These are phyloP conservation scores for Drosophila sturtevanti DNA, from an alignment of 1,140 invertebrate species.

Conservation along the genomic window DNA sequence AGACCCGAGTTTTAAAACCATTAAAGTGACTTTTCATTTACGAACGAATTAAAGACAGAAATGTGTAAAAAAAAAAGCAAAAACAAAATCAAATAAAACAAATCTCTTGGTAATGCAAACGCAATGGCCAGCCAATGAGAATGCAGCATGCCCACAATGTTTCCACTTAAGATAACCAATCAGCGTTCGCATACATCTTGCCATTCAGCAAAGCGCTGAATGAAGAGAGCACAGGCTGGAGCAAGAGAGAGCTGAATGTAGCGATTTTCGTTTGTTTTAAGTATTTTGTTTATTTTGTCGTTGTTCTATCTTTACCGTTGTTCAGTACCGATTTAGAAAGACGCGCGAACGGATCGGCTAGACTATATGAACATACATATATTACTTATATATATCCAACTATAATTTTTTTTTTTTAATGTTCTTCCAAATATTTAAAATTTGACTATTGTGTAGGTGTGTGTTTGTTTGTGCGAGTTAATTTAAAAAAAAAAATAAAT, in stretches of 20 bases:
- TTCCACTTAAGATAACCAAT: background rate
- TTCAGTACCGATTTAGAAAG: slow-evolving; percentile 76
- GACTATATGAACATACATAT: slow-evolving; percentile 17
- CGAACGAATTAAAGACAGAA: background rate
- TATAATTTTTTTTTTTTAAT: slow-evolving; percentile 19
- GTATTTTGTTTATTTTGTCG: slow-evolving; percentile 6
- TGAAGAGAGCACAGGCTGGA: background rate
- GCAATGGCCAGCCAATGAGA: background rate
- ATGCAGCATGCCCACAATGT: background rate
- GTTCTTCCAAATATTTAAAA: background rate
- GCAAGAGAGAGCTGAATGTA: background rate
- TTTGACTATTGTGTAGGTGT: background rate
- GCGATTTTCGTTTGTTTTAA: background rate
- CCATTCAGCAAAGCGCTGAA: no score
- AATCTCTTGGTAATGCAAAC: background rate
- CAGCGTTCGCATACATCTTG: background rate
- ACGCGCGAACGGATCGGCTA: slow-evolving; percentile 64
- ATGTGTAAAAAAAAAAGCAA: background rate
- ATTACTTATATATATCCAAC: slow-evolving; percentile 16
- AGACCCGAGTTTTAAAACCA: background rate
- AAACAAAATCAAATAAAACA: background rate
- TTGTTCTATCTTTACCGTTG: slow-evolving; percentile 5
- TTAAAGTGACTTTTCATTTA: slow-evolving; percentile 1
- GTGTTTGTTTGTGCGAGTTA: background rate
- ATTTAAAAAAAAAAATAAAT: slow-evolving; percentile 9